Percentiles rank a stretch among this genome's conserved stretches.
Evolutionary conservation across 35 echinoderm and acorn worm genomes (phyloP).

Genomic region (Heliocidaris tuberculata): DNA sequence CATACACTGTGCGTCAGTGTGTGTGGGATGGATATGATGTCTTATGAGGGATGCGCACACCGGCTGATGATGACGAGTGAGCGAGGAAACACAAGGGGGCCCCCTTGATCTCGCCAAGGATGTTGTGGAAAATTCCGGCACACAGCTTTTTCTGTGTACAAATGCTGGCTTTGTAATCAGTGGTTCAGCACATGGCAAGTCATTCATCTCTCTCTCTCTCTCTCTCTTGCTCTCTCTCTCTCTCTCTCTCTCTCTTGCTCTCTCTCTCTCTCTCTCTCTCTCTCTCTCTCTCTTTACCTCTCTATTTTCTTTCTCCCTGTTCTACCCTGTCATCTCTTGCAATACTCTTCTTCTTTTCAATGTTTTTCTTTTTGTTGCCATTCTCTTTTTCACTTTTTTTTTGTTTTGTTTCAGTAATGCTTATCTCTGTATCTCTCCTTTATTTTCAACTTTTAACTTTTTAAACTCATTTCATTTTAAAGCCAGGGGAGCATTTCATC

Average conservation of each 20-base stretch:
- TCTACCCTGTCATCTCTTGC: too few relatives aligned
- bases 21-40: neutral
- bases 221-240: neutral
- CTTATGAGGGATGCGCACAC: neutral
- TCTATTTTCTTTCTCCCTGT: neutral
- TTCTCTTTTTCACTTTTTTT: too few relatives aligned
- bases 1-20: neutral
- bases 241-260: neutral
- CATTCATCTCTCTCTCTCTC: neutral
- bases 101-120: neutral
- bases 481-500: too few relatives aligned
- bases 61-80: neutral
- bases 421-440: too few relatives aligned
- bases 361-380: too few relatives aligned
- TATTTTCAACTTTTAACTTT: too few relatives aligned
- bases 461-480: too few relatives aligned
- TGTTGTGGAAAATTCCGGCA: neutral
- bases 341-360: too few relatives aligned
- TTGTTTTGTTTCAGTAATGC: too few relatives aligned
- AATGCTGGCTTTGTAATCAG: neutral
- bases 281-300: neutral
- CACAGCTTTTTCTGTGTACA: neutral
- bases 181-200: constrained; percentile 1
- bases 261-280: neutral
- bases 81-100: neutral